phyloP scores from a whole-genome alignment of 2,888 invertebrate genomes.

The Melieria omissa region DNA sequence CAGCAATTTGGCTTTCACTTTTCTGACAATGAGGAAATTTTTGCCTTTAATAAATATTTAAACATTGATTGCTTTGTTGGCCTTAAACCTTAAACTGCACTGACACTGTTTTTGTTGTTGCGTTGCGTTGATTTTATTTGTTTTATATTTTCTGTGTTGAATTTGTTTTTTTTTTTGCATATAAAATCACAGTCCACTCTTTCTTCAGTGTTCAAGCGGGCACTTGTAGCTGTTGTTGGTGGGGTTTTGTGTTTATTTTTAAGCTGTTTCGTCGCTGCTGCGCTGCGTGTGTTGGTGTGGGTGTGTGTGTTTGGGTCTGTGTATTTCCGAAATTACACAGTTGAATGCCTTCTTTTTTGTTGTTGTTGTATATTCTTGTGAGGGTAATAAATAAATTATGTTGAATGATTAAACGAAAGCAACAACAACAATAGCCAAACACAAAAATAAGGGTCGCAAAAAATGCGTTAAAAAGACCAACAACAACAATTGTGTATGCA shows the following conservation, averaged over 20 bases:
- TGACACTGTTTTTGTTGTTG: too few relatives aligned
- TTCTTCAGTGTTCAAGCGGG: too few relatives aligned
- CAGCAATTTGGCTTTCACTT: too few relatives aligned
- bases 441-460: background rate
- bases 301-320: background rate
- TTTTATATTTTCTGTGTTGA: too few relatives aligned
- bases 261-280: slow-evolving; percentile 30
- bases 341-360: background rate
- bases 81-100: too few relatives aligned
- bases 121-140: too few relatives aligned
- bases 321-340: background rate
- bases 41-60: too few relatives aligned
- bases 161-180: too few relatives aligned
- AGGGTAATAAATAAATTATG: slow-evolving; percentile 44
- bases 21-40: too few relatives aligned
- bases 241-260: slow-evolving; percentile 15
- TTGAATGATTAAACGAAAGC: slow-evolving; percentile 42
- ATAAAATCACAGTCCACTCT: too few relatives aligned
- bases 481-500: background rate
- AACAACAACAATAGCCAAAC: background rate
- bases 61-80: too few relatives aligned
- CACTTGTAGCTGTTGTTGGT: background rate
- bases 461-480: background rate
- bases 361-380: background rate
- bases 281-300: background rate